Evolutionary conservation across 2,113 vertebrate genomes (phyloP), one percentile per base, ranked within the genome.

Genomic region (Amphilophus citrinellus): DNA sequence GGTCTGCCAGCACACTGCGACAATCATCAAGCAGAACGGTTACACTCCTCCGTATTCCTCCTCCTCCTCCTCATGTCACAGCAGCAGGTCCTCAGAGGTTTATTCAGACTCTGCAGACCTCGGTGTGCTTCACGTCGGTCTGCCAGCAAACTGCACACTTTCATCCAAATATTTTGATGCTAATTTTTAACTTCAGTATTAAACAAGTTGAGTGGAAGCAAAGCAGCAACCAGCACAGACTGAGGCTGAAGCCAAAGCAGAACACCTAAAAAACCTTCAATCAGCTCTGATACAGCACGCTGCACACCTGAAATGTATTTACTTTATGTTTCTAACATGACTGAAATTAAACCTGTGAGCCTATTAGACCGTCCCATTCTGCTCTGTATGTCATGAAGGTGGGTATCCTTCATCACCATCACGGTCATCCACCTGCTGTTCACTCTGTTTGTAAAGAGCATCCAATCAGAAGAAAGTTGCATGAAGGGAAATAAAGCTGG

Each of bases 1-100:
- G 66, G 20, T 66, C 68, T 92, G 89, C 83, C 82, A 92, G 84
- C 84, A 79, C 61, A 84, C 89, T 88, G 91, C 92, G 76, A 89
- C 91, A 91, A 27, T 87, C 78, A 87, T 75, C 87, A 30, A 76
- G 78, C 61, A 83, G 58, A 81, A 86, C 86, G 32, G 81, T 77
- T 42, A 37, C 39, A 37, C 61, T 14, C 60, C 24, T 24, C 24
- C 24, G 24, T 24, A 24, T 24, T 24, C 24, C 24, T 24, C 24
- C 27, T 57, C 27, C 44, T 53, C 5, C 30, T 39, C 76, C n/a
- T 32, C 47, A 60, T 53, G 61, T 65, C 53, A 22, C 61, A 59
- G 77, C 76, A 62, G 77, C 76, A 62, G 62, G 14, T 80, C 59
- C 59, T 15, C 2, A 76, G 65, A 75, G 57, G 7, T 79, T 60